Evolutionary conservation across 2,888 invertebrate species (phyloP).

Genomic region (Drosophila anomalata): DNA sequence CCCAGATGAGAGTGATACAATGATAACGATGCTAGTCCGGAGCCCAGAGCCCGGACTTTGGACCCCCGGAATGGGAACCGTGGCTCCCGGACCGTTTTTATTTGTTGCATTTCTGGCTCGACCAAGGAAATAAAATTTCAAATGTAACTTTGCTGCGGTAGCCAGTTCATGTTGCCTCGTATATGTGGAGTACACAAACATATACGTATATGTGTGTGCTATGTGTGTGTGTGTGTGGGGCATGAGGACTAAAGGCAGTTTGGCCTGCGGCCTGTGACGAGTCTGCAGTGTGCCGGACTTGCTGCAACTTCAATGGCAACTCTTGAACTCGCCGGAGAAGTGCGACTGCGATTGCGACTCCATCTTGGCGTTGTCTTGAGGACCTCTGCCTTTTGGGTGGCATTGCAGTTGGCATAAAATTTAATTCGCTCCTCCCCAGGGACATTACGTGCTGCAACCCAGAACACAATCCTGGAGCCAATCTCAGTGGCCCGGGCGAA

Average conservation of each 20-base stretch:
- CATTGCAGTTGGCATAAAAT: slow-evolving; percentile 74
- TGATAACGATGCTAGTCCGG: slow-evolving; percentile 27
- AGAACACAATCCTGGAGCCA: background rate
- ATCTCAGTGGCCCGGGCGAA: slow-evolving; percentile 24
- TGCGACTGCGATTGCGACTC: slow-evolving; percentile 6
- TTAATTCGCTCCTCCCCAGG: slow-evolving; percentile 57
- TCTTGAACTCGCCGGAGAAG: background rate
- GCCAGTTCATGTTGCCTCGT: slow-evolving; percentile 13
- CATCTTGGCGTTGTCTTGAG: slow-evolving; percentile 10
- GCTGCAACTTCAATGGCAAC: background rate
- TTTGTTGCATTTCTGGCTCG: slow-evolving; percentile 42
- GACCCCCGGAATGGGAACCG: slow-evolving; percentile 13
- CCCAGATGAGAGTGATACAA: slow-evolving; percentile 45
- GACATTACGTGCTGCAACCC: slow-evolving; percentile 33
- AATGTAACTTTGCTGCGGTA: slow-evolving; percentile 52
- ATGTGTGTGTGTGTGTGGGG: slow-evolving; percentile 6
- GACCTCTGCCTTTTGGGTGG: slow-evolving; percentile 51
- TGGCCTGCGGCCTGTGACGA: slow-evolving; percentile 39
- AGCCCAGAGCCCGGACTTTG: background rate
- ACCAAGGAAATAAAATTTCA: slow-evolving; percentile 48
- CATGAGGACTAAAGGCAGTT: slow-evolving; percentile 4
- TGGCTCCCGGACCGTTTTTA: slow-evolving; percentile 29
- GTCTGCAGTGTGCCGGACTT: slow-evolving; percentile 6
- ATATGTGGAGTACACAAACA: background rate
- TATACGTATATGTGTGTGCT: background rate